Percentiles rank a stretch among this genome's conserved stretches.
These are phyloP conservation scores for Amphipoea oculea DNA, from an alignment of 2,888 invertebrate species.

Conservation along the genomic window DNA sequence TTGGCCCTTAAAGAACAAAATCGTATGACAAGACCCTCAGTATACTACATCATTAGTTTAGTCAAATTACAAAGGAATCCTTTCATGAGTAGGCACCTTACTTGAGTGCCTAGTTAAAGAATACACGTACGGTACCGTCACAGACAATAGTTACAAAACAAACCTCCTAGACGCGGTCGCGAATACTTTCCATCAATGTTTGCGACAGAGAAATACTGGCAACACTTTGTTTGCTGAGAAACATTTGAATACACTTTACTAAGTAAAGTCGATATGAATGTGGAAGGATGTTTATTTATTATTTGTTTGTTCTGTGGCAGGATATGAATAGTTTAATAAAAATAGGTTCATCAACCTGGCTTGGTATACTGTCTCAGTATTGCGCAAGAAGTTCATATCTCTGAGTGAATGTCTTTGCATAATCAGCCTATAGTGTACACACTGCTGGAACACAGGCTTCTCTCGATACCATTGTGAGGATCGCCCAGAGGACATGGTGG, in stretches of 20 bases:
- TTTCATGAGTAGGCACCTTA: not conserved
- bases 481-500: too few relatives aligned
- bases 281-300: constrained; percentile 46
- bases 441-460: not conserved
- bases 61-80: not conserved
- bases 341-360: not conserved
- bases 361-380: too few relatives aligned
- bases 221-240: constrained; percentile 36
- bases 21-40: not conserved
- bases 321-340: not conserved
- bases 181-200: constrained; percentile 57
- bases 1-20: not conserved
- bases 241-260: constrained; percentile 57
- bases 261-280: constrained; percentile 70
- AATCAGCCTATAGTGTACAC: too few relatives aligned
- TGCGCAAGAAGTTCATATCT: not conserved
- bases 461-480: too few relatives aligned
- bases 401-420: not conserved
- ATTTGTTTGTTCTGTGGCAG: constrained; percentile 39
- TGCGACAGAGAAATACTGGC: constrained; percentile 43
- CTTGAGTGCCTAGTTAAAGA: not conserved
- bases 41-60: not conserved
- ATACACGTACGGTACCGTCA: not conserved
- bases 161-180: constrained; percentile 42
- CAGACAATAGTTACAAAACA: constrained; percentile 42